phyloP scores from a whole-genome alignment of 2,797 vertebrate species.

The Pangasius djambal region DNA sequence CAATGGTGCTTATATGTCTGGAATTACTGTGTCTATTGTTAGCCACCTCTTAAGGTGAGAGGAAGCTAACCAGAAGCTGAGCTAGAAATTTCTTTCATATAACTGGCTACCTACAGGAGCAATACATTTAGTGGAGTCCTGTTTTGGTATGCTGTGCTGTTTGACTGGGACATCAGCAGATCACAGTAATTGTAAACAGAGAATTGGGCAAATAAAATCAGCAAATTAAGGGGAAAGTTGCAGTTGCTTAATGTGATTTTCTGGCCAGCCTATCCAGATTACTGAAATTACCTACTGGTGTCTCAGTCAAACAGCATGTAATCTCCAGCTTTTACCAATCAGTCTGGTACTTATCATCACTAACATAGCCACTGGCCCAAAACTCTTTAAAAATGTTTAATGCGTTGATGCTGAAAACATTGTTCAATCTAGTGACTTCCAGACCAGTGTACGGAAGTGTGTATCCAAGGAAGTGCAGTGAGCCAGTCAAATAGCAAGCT shows the following conservation, averaged over 20 bases:
- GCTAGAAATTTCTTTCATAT: neutral
- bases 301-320: neutral
- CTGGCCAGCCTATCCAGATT: neutral
- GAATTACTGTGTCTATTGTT: slow-evolving; percentile 3
- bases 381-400: neutral
- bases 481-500: neutral
- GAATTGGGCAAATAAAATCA: slow-evolving; percentile 1
- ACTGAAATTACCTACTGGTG: neutral
- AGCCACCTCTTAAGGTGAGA: neutral
- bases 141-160: neutral
- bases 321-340: neutral
- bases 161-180: slow-evolving; percentile 8
- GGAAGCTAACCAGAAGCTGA: neutral
- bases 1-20: neutral
- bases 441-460: neutral
- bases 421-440: neutral
- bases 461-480: neutral
- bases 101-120: neutral
- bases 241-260: slow-evolving; percentile 1
- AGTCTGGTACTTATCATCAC: neutral
- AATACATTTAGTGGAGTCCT: neutral
- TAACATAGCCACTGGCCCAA: neutral
- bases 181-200: neutral
- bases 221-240: neutral
- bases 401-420: neutral